Conservation (phyloP, 2,113 vertebrate species). For the Ammospiza caudacuta region DNA sequence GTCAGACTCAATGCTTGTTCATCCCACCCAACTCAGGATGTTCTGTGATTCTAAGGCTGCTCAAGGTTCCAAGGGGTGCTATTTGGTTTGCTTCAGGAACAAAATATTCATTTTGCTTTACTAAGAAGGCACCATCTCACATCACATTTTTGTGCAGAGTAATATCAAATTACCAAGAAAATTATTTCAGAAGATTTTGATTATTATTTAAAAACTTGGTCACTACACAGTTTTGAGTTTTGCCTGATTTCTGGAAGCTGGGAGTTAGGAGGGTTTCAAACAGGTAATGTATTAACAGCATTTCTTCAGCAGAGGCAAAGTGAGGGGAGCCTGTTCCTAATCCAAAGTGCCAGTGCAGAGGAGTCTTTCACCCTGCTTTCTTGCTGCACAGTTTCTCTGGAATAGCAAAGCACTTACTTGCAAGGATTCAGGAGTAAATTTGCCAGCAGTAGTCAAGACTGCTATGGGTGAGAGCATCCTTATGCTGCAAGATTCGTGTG, state of each 20-base stretch:
- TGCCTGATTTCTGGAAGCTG: neutral
- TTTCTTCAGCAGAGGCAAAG: neutral
- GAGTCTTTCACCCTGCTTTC: neutral
- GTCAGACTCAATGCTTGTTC: rapidly evolving
- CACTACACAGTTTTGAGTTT: neutral
- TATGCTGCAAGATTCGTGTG: neutral
- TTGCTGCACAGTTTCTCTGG: neutral
- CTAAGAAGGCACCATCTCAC: neutral
- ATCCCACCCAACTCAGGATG: neutral
- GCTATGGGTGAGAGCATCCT: rapidly evolving
- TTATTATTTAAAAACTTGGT: neutral
- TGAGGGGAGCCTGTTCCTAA: neutral
- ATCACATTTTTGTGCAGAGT: neutral
- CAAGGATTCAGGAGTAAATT: neutral
- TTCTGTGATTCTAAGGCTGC: neutral
- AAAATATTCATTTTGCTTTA: neutral
- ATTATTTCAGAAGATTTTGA: neutral
- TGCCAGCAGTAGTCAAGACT: neutral
- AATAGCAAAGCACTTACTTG: neutral
- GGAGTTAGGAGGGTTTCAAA: neutral
- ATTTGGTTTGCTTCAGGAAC: neutral
- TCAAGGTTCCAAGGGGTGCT: neutral
- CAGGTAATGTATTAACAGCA: neutral
- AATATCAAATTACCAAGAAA: neutral
- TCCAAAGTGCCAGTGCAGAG: neutral